Conservation (phyloP, 2,113 vertebrate species). For the Sinosuthora webbiana region DNA sequence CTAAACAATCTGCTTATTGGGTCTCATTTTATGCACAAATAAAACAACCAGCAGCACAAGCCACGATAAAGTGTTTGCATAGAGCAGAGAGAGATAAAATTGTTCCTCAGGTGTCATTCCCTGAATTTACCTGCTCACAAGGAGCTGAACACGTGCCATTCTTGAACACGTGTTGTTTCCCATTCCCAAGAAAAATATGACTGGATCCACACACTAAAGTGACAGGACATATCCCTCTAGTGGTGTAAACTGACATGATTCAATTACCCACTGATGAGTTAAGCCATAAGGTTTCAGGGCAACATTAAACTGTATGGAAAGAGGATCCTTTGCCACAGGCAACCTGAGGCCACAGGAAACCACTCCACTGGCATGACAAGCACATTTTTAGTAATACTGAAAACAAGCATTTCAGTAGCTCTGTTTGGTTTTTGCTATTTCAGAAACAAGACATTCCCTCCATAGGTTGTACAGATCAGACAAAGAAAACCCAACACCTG, state of each 20-base stretch:
- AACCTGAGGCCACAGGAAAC: background rate
- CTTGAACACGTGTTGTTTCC: background rate
- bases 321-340: background rate
- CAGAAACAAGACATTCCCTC: background rate
- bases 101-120: background rate
- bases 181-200: background rate
- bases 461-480: background rate
- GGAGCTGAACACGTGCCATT: fast-evolving
- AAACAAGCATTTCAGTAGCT: background rate
- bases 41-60: background rate
- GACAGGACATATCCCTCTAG: background rate
- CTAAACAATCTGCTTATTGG: background rate
- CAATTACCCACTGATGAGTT: background rate
- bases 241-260: background rate
- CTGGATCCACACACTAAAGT: background rate
- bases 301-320: background rate
- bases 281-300: background rate
- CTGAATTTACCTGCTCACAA: background rate
- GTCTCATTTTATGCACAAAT: background rate
- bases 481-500: background rate
- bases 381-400: background rate
- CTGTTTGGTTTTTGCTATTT: background rate
- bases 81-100: background rate
- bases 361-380: background rate
- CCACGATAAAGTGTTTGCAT: background rate